Base-by-base conservation (phyloP, 1,140 invertebrate genomes). In the Delia radicum region DNA sequence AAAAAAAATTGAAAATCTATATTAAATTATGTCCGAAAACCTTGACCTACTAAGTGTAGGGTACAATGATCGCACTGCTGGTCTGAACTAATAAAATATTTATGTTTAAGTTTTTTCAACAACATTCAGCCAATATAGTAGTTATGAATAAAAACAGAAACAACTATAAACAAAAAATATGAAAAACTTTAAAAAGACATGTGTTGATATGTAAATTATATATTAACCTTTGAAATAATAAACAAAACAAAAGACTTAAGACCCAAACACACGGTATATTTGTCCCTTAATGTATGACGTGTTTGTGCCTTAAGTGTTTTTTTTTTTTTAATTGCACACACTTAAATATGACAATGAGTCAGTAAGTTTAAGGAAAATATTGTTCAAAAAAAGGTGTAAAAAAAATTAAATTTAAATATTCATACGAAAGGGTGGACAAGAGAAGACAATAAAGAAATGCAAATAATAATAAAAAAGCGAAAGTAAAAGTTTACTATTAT, bases 391-490 rank as follows among this genome's bases (percentile, higher is more conserved):
- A 65, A 65, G 28, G 1, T 28, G 27, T 29, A 4, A 65, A 2
- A 29, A 28, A 65, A 65, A 10, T 13, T 3, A n/a, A n/a, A n/a
- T n/a, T n/a, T n/a, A n/a, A n/a, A n/a, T n/a, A n/a, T n/a, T n/a
- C n/a, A 31, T 13, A 65, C 13, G 28, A 28, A 13, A 65, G 28
- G 62, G 28, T 29, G 62, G 24, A 3, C 27, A 67, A 67, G 12
- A 21, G 12, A 29, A 29, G 26, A 65, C 28, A 65, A 13, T n/a
- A 12, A 29, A 29, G 12, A 37, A 21, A 27, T 33, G n/a, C n/a
- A 69, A 26, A 55, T 55, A 55, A 21, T 18, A 69, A 69, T 69
- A 69, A 69, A n/a, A 42, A 69, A 69, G 65, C 65, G 65, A 69
- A 69, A 69, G 65, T 69, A 69, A 69, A 69, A 69, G 65, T 37